These are phyloP conservation scores for Dolomedes plantarius DNA, from an alignment of 2,888 invertebrate species.

Conservation along the genomic window DNA sequence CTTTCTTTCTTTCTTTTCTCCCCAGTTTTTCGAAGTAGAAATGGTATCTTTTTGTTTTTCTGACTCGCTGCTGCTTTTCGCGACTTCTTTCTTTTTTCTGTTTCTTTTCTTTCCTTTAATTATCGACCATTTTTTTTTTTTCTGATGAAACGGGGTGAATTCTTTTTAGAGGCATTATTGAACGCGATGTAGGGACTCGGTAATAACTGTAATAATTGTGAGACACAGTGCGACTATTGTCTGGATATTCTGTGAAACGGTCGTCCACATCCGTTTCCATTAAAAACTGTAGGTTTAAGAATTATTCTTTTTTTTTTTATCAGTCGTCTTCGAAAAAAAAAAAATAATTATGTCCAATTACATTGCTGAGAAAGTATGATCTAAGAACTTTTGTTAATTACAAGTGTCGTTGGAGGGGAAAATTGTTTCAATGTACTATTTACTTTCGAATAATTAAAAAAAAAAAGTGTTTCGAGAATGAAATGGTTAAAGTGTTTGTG, in stretches of 20 bases:
- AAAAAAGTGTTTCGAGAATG: too few relatives aligned
- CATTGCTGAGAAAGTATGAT: neutral
- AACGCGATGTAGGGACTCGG: neutral
- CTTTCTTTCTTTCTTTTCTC: neutral
- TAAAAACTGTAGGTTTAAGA: neutral
- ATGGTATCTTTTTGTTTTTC: neutral
- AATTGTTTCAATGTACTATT: neutral
- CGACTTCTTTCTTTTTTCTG: neutral
- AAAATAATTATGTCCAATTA: neutral
- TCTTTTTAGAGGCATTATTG: neutral
- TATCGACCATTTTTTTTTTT: neutral
- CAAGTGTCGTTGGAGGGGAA: neutral
- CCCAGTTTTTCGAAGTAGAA: neutral
- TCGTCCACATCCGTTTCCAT: neutral
- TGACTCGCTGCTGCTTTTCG: neutral
- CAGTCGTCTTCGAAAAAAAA: neutral
- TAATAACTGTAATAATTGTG: neutral
- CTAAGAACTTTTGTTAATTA: neutral
- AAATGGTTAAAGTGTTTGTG: too few relatives aligned
- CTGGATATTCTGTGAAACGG: neutral
- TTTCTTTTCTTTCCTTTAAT: neutral
- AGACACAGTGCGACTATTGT: neutral
- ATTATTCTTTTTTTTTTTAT: neutral
- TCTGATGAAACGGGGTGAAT: neutral
- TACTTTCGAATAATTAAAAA: too few relatives aligned